Evolutionary conservation across 2,797 vertebrate genomes (phyloP).

Genomic region (Tarsius wallacei): DNA sequence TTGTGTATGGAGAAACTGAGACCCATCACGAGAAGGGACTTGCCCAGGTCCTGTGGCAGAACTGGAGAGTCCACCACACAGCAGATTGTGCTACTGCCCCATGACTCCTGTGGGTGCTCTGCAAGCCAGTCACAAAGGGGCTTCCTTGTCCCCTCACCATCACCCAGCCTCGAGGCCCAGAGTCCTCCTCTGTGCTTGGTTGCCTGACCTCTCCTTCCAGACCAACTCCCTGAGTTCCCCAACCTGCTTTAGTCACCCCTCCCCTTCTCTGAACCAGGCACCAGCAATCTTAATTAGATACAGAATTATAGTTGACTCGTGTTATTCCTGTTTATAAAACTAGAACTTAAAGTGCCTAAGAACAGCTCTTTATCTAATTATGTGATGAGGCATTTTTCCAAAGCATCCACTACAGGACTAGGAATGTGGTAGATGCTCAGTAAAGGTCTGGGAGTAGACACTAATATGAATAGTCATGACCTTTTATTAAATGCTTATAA

Average conservation of each 20-base stretch:
- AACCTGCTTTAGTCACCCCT: no score
- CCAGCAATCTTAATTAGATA: neutral
- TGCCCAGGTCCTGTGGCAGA: neutral
- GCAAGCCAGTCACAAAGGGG: neutral
- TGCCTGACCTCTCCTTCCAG: neutral
- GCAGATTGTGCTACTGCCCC: neutral
- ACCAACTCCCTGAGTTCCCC: neutral
- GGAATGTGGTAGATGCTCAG: neutral
- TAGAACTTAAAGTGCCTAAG: neutral
- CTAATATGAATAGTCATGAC: neutral
- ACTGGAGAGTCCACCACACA: neutral
- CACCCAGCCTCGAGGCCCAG: neutral
- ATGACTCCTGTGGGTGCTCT: neutral
- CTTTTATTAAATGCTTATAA: neutral
- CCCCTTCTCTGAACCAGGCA: neutral
- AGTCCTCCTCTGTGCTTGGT: neutral
- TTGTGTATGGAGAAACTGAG: constrained; percentile 10
- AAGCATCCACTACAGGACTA: neutral
- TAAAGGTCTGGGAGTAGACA: neutral
- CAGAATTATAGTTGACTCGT: neutral
- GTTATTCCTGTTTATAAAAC: constrained; percentile 15
- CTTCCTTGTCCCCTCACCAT: no score
- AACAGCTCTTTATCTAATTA: neutral
- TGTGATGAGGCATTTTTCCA: neutral
- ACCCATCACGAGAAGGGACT: rapidly evolving